A percentile compares a stretch with the other conserved stretches of the same genome.
phyloP scores from a whole-genome alignment of 2,888 invertebrate genomes.

The Theretra japonica region DNA sequence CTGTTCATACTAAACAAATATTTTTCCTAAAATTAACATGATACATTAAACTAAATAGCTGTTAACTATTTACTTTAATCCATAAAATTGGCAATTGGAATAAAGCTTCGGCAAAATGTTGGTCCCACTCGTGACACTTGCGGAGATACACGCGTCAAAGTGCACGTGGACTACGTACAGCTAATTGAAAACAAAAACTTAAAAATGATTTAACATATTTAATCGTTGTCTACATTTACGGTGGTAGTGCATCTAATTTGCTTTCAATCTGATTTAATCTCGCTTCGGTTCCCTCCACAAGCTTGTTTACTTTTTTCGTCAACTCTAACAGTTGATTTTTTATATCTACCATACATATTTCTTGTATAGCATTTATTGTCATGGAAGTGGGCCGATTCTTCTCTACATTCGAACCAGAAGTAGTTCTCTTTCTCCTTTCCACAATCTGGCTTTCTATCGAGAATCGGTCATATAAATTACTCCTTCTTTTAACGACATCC shows the following conservation, averaged over 20 bases:
- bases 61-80: no score
- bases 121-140: no score
- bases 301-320: constrained; percentile 71
- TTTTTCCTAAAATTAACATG: no score
- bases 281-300: constrained; percentile 66
- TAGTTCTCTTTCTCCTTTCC: constrained; percentile 69
- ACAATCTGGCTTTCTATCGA: constrained; percentile 75
- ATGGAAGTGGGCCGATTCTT: constrained; percentile 68
- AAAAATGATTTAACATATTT: background rate
- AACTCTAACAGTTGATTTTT: constrained; percentile 73
- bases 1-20: no score
- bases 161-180: no score
- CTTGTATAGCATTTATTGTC: constrained; percentile 75
- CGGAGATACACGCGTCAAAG: no score
- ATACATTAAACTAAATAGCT: no score
- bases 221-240: constrained; percentile 37
- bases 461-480: constrained; percentile 75
- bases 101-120: no score
- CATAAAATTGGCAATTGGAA: no score
- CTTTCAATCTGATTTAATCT: constrained; percentile 64
- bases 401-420: constrained; percentile 59
- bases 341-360: constrained; percentile 79
- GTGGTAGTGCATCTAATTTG: constrained; percentile 59
- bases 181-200: no score
- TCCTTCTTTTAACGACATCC: constrained; percentile 72